Evolutionary conservation across 2,797 vertebrate species (phyloP), one percentile per base, ranked within the genome.

Genomic region (Ptychobarbus kaznakovi): DNA sequence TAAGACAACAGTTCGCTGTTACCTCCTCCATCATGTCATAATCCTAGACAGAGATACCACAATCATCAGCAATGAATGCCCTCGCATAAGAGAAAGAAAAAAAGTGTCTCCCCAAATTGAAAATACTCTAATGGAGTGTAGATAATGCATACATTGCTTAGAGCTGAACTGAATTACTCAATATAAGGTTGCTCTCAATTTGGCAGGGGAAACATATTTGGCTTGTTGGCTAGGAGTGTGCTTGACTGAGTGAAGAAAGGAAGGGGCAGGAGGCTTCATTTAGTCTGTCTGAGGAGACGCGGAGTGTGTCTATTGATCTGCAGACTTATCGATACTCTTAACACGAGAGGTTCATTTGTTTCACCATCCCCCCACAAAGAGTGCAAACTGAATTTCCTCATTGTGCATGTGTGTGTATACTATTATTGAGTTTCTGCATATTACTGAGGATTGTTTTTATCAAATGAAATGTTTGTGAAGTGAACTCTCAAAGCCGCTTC

Each of bases 281-380:
- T 42, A 82, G 81, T 79, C 91, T 74, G 53, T 86, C 38, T 38
- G 68, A 65, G 56, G 56, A 65, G 40, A 75, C 6, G 16, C 2
- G 16, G 86, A 89, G 53, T 73, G 61, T 72, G 65, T 68, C 76
- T 90, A 92, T 92, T 56, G 90, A 92, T 92, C 89, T 87, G 76
- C 40, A 82, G 78, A 80, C 88, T 92, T 86, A 91, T 92, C 88
- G 89, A 86, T 63, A 85, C 53, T 69, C 82, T 78, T 82, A 75
- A 89, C 87, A 86, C 28, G 25, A 49, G n/a, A 8, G 1, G 51
- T 25, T 90, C 18, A 88, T 91, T 90, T 90, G 86, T 87, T 82
- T 86, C 69, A 68, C 42, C 70, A 42, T 44, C 25, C 51, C 74
- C 49, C 86, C 35, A 82, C 44, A n/a, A 75, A 80, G 66, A 88